phyloP scores from a whole-genome alignment of 2,113 vertebrate genomes.

The Aspiorhynchus laticeps region DNA sequence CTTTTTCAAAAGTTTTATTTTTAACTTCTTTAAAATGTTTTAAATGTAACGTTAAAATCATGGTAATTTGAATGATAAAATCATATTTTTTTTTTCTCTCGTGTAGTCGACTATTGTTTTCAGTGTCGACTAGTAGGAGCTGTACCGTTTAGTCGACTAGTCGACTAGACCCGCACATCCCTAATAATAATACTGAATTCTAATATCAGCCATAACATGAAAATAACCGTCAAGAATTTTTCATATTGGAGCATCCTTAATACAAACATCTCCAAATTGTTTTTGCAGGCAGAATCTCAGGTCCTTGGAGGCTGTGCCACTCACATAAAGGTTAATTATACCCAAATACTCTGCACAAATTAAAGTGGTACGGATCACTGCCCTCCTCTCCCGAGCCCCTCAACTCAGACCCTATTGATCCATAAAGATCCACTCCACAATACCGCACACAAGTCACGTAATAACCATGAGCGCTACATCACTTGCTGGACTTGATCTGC shows the following conservation, averaged over 20 bases:
- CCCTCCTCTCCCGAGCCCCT: neutral
- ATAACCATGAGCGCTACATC: neutral
- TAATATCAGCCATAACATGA: neutral
- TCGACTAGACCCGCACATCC: too few relatives aligned
- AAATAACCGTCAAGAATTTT: neutral
- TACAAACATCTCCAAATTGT: neutral
- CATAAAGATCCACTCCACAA: slow-evolving; percentile 36
- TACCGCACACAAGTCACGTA: neutral
- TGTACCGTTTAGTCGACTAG: too few relatives aligned
- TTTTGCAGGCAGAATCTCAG: slow-evolving; percentile 31
- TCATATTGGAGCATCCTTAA: neutral
- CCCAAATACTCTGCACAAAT: slow-evolving; percentile 45
- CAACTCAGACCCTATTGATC: slow-evolving; percentile 27
- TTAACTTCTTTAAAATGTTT: too few relatives aligned
- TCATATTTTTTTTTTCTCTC: too few relatives aligned
- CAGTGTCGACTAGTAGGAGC: too few relatives aligned
- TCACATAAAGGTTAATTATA: slow-evolving; percentile 56
- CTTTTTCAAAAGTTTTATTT: too few relatives aligned
- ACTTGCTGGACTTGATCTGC: neutral
- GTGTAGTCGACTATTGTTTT: too few relatives aligned
- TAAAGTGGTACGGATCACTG: slow-evolving; percentile 45
- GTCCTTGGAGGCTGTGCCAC: slow-evolving; percentile 44
- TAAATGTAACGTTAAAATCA: too few relatives aligned
- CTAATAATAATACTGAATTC: neutral
- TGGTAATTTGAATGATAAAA: too few relatives aligned